phyloP scores from a whole-genome alignment of 2,113 vertebrate species.

The Sinocyclocheilus anshuiensis region DNA sequence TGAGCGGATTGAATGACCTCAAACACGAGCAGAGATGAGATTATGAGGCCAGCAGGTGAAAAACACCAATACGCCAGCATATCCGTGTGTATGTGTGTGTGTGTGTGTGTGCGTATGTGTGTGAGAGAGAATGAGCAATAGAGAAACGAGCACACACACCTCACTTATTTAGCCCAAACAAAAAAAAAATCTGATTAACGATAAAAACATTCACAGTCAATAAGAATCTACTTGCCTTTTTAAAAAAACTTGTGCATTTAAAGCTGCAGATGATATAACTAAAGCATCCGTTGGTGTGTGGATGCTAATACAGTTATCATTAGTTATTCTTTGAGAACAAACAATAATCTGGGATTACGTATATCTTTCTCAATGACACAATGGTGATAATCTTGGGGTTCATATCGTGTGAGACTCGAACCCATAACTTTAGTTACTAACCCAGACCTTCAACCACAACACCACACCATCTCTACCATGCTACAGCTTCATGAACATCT shows the following conservation, averaged over 20 bases:
- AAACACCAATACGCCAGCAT: neutral
- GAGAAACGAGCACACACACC: neutral
- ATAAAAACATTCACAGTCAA: too few relatives aligned
- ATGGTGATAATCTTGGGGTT: neutral
- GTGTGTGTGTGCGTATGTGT: neutral
- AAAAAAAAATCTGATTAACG: too few relatives aligned
- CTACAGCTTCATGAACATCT: neutral
- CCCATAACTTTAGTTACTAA: neutral
- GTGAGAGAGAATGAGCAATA: neutral
- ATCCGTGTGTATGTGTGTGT: neutral
- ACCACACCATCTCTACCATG: neutral
- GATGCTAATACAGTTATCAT: neutral
- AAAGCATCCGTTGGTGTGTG: neutral
- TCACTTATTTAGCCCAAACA: neutral
- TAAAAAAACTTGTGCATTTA: too few relatives aligned
- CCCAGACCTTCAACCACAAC: neutral
- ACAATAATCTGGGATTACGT: neutral
- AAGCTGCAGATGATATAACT: too few relatives aligned
- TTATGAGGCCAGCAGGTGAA: conserved; percentile 17
- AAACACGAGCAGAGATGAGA: conserved; percentile 18
- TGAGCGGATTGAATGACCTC: conserved; percentile 33
- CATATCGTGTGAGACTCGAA: neutral
- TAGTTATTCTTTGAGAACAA: neutral
- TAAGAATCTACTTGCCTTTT: too few relatives aligned
- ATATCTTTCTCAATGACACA: neutral